Conservation (phyloP, 2,113 vertebrate species). For the Cebidichthys violaceus region DNA sequence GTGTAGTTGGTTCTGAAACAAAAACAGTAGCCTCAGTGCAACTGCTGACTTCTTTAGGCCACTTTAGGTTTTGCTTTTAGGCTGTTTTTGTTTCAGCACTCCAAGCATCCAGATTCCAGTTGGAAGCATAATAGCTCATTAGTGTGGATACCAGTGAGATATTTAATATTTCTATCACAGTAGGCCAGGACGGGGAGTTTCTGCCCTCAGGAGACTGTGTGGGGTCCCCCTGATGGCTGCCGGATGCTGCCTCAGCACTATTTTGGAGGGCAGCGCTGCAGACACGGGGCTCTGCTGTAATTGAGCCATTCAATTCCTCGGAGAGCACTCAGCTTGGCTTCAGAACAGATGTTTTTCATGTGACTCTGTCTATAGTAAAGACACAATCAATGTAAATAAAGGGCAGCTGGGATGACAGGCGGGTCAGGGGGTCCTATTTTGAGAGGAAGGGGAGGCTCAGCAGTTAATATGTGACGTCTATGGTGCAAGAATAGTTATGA, state of each 20-base stretch:
- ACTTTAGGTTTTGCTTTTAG: neutral
- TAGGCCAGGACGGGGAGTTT: neutral
- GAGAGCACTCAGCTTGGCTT: slow-evolving; percentile 46
- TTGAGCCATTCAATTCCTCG: slow-evolving; percentile 53
- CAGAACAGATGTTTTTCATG: slow-evolving; percentile 68
- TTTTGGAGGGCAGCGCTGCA: slow-evolving; percentile 52
- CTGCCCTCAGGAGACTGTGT: slow-evolving; percentile 1
- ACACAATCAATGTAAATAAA: slow-evolving; percentile 64
- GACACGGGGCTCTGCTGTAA: slow-evolving; percentile 51
- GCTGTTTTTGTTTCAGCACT: neutral
- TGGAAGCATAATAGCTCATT: slow-evolving; percentile 9
- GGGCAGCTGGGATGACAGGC: slow-evolving; percentile 39
- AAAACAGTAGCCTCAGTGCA: neutral
- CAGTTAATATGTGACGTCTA: neutral
- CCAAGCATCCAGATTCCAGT: neutral
- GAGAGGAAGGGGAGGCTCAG: neutral
- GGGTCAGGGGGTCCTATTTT: slow-evolving; percentile 48
- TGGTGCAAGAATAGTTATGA: neutral
- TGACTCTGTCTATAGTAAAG: slow-evolving; percentile 31
- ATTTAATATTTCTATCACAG: slow-evolving; percentile 25
- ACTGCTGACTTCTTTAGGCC: neutral
- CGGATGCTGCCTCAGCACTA: slow-evolving; percentile 41
- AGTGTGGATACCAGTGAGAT: neutral
- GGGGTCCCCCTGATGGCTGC: neutral
- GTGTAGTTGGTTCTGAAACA: no score